Evolutionary conservation across 2,113 vertebrate genomes (phyloP).

Genomic region (Tragelaphus imberbis): DNA sequence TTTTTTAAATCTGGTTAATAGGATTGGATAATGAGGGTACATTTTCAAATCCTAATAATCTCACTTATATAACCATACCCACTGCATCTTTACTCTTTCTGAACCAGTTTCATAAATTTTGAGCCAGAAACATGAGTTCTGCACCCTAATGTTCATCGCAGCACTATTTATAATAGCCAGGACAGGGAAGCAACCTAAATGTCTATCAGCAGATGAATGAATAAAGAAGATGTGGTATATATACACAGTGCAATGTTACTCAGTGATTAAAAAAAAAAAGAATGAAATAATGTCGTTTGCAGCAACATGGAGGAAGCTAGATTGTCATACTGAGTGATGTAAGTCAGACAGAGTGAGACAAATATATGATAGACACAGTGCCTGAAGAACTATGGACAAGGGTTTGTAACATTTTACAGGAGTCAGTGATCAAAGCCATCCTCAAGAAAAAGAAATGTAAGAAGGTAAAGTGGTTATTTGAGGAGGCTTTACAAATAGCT

Average conservation of each 20-base stretch:
- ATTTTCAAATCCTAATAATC: background rate
- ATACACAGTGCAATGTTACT: background rate
- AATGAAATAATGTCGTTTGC: background rate
- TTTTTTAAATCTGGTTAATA: background rate
- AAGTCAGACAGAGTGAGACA: background rate
- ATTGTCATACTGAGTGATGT: background rate
- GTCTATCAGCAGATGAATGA: background rate
- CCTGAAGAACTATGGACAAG: background rate
- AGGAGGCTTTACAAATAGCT: background rate
- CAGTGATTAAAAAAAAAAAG: background rate
- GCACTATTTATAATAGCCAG: background rate
- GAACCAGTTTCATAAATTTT: background rate
- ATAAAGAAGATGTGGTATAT: background rate
- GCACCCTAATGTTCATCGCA: background rate
- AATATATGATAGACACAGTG: background rate
- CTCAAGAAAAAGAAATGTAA: background rate
- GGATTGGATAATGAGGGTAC: background rate
- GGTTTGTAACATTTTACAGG: background rate
- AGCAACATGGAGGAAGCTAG: background rate
- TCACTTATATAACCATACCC: background rate
- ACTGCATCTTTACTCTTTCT: background rate
- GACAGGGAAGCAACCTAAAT: background rate
- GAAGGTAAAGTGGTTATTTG: background rate
- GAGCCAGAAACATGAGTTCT: background rate
- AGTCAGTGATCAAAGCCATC: background rate